Evolutionary conservation across 2,113 vertebrate genomes (phyloP).

Genomic region (Gadus chalcogrammus): DNA sequence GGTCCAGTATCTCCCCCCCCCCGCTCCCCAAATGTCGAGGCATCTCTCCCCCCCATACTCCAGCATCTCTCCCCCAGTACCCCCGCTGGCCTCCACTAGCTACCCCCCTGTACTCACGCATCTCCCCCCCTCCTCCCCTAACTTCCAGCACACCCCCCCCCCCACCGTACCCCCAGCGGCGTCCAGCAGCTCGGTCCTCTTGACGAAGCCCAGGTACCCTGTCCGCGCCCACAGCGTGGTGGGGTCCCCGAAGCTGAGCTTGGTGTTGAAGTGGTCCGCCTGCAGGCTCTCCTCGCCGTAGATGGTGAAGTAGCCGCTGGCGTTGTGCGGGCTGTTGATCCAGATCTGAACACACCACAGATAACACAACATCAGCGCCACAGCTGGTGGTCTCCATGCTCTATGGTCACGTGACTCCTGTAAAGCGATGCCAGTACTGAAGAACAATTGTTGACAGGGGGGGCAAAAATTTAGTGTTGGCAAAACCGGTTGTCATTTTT

Average conservation of each 20-base stretch:
- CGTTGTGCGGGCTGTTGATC: slow-evolving; percentile 93
- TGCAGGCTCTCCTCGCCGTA: slow-evolving; percentile 94
- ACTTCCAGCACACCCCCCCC: too few relatives aligned
- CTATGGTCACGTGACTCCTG: background rate
- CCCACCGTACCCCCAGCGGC: slow-evolving; percentile 84
- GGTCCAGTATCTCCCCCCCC: slow-evolving; percentile 89
- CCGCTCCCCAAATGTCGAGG: too few relatives aligned
- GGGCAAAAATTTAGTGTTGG: too few relatives aligned
- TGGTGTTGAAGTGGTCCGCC: slow-evolving; percentile 97
- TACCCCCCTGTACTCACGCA: background rate
- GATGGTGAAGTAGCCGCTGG: slow-evolving; percentile 95
- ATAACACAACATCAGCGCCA: background rate
- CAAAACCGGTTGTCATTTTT: too few relatives aligned
- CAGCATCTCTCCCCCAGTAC: too few relatives aligned
- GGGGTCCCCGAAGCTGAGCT: slow-evolving; percentile 93
- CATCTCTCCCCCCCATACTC: too few relatives aligned
- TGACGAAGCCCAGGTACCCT: slow-evolving; percentile 93
- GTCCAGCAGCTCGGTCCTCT: slow-evolving; percentile 89
- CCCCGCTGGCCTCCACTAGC: background rate
- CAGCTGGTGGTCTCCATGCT: background rate
- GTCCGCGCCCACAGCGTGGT: slow-evolving; percentile 94
- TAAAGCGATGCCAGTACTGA: too few relatives aligned
- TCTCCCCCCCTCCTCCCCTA: background rate
- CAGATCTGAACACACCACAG: slow-evolving; percentile 77
- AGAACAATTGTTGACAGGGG: too few relatives aligned